These are phyloP conservation scores for Oxygymnocypris stewartii DNA, from an alignment of 2,113 vertebrate genomes.

Conservation along the genomic window DNA sequence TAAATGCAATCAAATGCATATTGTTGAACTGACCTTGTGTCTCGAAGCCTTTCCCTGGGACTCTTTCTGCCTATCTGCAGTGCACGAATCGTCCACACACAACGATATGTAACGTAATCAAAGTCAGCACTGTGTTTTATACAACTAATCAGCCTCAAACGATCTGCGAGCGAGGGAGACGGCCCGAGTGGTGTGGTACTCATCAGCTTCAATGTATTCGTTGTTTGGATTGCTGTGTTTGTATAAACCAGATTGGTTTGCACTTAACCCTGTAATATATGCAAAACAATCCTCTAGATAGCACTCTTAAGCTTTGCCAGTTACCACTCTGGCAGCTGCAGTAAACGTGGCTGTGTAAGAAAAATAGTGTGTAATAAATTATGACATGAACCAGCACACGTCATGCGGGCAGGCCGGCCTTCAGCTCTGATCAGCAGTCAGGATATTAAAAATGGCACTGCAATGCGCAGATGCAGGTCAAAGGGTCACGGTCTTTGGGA, in stretches of 20 bases:
- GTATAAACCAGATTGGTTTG: conserved; percentile 82
- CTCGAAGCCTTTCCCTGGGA: conserved; percentile 48
- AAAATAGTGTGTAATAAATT: conserved; percentile 73
- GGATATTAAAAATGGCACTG: conserved; percentile 64
- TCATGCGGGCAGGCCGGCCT: conserved; percentile 54
- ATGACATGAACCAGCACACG: conserved; percentile 65
- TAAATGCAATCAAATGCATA: conserved; percentile 64
- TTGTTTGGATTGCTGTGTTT: conserved; percentile 81
- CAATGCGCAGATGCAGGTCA: conserved; percentile 61
- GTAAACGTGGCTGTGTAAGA: conserved; percentile 68
- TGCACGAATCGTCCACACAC: conserved; percentile 63
- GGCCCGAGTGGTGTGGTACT: conserved; percentile 66
- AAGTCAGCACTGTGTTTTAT: conserved; percentile 75
- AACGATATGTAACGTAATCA: conserved; percentile 76
- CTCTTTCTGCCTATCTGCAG: conserved; percentile 62
- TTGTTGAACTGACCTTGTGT: conserved; percentile 46
- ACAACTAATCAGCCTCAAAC: conserved; percentile 79
- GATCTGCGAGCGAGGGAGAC: conserved; percentile 56
- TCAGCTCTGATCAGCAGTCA: conserved; percentile 54
- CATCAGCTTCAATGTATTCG: conserved; percentile 74
- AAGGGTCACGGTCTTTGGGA: conserved; percentile 55
- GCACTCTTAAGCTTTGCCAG: conserved; percentile 69
- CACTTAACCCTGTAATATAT: conserved; percentile 83
- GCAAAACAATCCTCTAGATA: conserved; percentile 78
- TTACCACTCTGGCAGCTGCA: conserved; percentile 73